phyloP scores from a whole-genome alignment of 2,888 invertebrate genomes.

The Tetragonisca angustula region DNA sequence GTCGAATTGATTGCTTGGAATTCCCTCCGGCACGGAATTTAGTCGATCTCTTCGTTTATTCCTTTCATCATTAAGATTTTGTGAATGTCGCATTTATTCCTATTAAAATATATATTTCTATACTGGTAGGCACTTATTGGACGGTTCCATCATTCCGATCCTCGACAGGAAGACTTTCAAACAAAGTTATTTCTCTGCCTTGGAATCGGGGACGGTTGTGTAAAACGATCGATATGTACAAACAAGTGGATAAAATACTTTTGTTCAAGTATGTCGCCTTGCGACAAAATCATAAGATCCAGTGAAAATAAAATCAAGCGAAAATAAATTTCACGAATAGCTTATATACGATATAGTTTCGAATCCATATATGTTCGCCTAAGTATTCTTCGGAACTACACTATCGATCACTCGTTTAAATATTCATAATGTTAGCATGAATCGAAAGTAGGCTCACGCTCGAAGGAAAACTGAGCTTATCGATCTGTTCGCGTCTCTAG shows the following conservation, averaged over 20 bases:
- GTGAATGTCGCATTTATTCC: conserved; percentile 4
- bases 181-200: background rate
- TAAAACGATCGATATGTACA: conserved; percentile 42
- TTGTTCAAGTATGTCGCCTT: conserved; percentile 9
- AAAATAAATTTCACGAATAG: conserved; percentile 6
- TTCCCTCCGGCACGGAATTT: conserved; percentile 25
- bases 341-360: background rate
- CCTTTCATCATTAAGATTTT: conserved; percentile 27
- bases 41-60: background rate
- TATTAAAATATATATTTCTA: background rate
- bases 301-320: conserved; percentile 6
- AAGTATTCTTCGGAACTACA: conserved; percentile 51
- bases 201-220: conserved; percentile 53
- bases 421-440: conserved; percentile 41
- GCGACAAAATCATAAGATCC: background rate
- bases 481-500: background rate
- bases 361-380: conserved; percentile 4
- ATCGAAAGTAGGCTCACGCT: conserved; percentile 33
- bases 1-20: conserved; percentile 8
- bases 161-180: conserved; percentile 27
- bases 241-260: conserved; percentile 15
- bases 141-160: conserved; percentile 59
- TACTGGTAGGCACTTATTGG: conserved; percentile 54
- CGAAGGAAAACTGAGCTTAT: conserved; percentile 16
- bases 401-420: conserved; percentile 57